Evolutionary conservation across 1,140 invertebrate species (phyloP), one percentile per base, ranked within the genome.

Genomic region (Drosophila sp.): DNA sequence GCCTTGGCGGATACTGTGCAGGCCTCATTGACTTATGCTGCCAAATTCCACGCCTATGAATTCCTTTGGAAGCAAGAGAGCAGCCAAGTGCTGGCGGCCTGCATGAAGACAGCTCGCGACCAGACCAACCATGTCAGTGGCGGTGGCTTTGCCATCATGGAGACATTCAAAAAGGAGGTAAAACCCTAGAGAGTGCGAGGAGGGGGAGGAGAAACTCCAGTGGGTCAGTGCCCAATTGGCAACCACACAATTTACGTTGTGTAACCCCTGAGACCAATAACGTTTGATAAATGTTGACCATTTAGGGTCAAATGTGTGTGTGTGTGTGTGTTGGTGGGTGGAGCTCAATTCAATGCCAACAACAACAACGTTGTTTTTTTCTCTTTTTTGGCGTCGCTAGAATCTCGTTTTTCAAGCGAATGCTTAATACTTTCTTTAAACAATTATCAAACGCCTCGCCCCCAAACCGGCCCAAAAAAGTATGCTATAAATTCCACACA

Each of bases 201-300:
- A 41, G 44, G 29, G 40, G 54, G 8, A 4, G 3, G 30, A 74
- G 74, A 70, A 66, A 66, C 66, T 27, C 27, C 54, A 75, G 72
- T 82, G 74, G 79, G 76, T 68, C 66, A 50, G 44, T 50, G 54
- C 76, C 83, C 84, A 80, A 89, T 89, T 89, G 84, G 84, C 84
- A 89, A 83, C 83, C 83, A 77, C 84, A 89, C 84, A 89, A 89
- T 89, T 89, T 89, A 89, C 84, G 84, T 82, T 73, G 69, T 78
- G 80, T 84, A 84, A 68, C 89, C 87, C 89, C 79, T 79, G 89
- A 91, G 89, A 91, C 89, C 84, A 90, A 91, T 91, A 91, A 91
- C 81, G 79, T 73, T 91, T 91, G 89, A 91, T 91, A 91, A 91
- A 91, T 91, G 89, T 82, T 72, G 81, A 81, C 74, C 80, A 91